Evolutionary conservation across 2,797 vertebrate species (phyloP).

Genomic region (Emys orbicularis): DNA sequence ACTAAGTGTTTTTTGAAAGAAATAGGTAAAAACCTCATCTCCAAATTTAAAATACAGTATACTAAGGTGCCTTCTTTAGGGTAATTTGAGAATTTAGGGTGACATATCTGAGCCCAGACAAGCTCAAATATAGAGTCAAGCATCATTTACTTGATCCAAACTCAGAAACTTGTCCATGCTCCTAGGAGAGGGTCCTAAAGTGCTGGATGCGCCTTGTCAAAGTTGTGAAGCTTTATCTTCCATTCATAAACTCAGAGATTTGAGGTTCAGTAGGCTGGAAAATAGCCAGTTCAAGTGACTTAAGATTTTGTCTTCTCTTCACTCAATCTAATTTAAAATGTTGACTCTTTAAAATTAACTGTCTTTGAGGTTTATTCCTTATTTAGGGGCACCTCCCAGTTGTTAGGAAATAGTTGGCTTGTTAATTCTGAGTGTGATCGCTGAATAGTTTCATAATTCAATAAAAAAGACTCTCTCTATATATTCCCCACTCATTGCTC

Average conservation of each 20-base stretch:
- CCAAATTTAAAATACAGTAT: neutral
- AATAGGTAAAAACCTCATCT: neutral
- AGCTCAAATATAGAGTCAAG: neutral
- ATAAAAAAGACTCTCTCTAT: constrained; percentile 27
- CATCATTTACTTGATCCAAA: neutral
- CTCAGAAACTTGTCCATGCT: neutral
- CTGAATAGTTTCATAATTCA: constrained; percentile 31
- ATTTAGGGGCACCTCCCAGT: neutral
- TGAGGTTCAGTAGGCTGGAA: neutral
- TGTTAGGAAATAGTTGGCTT: constrained; percentile 19
- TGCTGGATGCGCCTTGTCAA: neutral
- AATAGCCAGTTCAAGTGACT: neutral
- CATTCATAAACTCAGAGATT: neutral
- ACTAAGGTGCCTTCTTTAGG: neutral
- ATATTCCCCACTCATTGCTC: neutral
- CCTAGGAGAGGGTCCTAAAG: neutral
- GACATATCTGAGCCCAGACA: neutral
- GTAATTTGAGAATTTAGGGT: neutral
- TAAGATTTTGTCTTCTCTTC: neutral
- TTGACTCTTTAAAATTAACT: neutral
- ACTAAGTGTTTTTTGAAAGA: neutral
- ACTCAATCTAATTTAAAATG: neutral
- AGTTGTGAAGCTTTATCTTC: neutral
- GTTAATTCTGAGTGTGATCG: neutral
- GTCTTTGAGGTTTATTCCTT: neutral